Conservation (phyloP, 53 echinoderm and acorn worm species). For the Zoroaster sp. region DNA sequence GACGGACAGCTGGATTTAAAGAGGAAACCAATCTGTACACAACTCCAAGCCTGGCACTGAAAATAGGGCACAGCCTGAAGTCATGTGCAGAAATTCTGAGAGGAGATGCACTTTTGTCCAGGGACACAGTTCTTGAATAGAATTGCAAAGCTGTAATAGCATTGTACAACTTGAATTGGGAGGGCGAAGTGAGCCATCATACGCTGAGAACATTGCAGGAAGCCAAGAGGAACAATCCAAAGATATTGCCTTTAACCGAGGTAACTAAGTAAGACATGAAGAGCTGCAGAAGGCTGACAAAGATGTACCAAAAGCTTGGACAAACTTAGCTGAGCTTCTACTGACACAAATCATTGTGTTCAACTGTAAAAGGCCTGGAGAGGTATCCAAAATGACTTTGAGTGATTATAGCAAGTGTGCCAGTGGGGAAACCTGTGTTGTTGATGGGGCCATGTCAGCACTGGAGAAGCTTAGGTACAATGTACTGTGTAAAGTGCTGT, state of each 20-base stretch:
- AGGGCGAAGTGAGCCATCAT: slow-evolving; percentile 58
- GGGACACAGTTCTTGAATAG: slow-evolving; percentile 33
- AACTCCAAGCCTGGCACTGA: slow-evolving; percentile 59
- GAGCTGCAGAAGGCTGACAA: slow-evolving; percentile 8
- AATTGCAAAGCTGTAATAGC: slow-evolving; percentile 13
- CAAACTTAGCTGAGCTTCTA: slow-evolving; percentile 44
- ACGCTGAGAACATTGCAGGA: slow-evolving; percentile 57
- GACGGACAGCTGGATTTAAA: slow-evolving; percentile 48
- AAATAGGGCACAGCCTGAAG: slow-evolving; percentile 65
- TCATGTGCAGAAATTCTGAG: slow-evolving; percentile 53
- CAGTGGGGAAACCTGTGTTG: slow-evolving; percentile 27
- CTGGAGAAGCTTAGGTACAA: not conserved
- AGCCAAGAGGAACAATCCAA: slow-evolving; percentile 53
- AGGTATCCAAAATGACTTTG: slow-evolving; percentile 71
- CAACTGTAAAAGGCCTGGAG: slow-evolving; percentile 72
- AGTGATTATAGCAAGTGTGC: slow-evolving; percentile 50
- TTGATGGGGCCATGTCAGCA: not conserved
- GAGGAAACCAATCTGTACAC: slow-evolving; percentile 16
- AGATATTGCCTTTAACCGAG: slow-evolving; percentile 48
- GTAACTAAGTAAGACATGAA: slow-evolving; percentile 14
- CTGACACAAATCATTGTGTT: slow-evolving; percentile 65
- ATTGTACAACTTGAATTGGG: slow-evolving; percentile 60
- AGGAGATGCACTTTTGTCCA: slow-evolving; percentile 47
- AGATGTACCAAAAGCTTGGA: slow-evolving; percentile 45
- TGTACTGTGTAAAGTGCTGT: slow-evolving; percentile 58